Base-by-base conservation (phyloP, 2,113 vertebrate species). In the Strigops habroptila region DNA sequence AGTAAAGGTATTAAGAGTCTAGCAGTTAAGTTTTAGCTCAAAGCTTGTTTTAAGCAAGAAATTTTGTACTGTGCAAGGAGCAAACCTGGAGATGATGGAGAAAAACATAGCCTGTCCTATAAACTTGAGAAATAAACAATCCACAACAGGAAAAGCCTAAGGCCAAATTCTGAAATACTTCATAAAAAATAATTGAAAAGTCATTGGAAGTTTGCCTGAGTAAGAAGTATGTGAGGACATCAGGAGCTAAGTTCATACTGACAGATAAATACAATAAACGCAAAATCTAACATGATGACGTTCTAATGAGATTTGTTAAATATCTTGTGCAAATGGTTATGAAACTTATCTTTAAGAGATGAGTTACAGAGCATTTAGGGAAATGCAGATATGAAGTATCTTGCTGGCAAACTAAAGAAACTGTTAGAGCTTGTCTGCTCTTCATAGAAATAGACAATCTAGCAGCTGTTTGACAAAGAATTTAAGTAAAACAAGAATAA, bases 401-500 rank as follows among this genome's bases (percentile, higher is more conserved):
- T 95, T 90, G 49, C 64, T 96, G 82, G 60, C 91, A 88, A 64
- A 49, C 39, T 84, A 23, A 80, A 85, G 51, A 75, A 93, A 49
- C 93, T 62, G 30, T 65, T 85, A 69, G 77, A 92, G 86, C 57
- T 78, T 92, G 68, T 90, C 69, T 97, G 64, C 76, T 86, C 57
- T 91, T 92, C 86, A 28, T 39, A 79, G 90, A 88, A 85, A 64
- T 79, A 82, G 33, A 70, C 78, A 83, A 78, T 94, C 33, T 67
- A 96, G 43, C 88, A 96, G 75, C 79, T 96, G 73, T 62, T 59
- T 93, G 78, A 69, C 80, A 82, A 95, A 92, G 70, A 95, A 95
- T 95, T 95, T 70, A 64, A 94, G 48, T 92, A 87, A 70, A 91
- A 27, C 73, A 94, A 90, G 96, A 97, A 91, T 78, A 96, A 44